Percentiles rank a stretch among this genome's conserved stretches.
These are phyloP conservation scores for Meloidogyne chitwoodi DNA, from an alignment of 1,140 invertebrate species.

Conservation along the genomic window DNA sequence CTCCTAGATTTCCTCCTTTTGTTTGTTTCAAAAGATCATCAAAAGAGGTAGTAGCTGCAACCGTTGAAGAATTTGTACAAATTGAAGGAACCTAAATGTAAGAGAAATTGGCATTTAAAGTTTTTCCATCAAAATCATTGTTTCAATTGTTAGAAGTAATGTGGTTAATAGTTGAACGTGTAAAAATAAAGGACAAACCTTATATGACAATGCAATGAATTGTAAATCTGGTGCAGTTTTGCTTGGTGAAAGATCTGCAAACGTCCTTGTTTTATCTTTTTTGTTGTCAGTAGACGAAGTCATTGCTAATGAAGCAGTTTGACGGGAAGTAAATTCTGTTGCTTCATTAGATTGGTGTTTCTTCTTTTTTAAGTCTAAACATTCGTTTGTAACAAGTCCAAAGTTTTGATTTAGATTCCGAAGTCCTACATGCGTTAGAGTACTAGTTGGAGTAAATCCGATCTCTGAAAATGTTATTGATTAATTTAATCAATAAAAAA, in stretches of 20 bases:
- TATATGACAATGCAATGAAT: constrained; percentile 51
- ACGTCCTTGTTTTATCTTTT: constrained; percentile 24
- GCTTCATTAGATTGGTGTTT: background rate
- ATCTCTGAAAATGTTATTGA: background rate
- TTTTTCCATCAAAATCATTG: too few species aligned
- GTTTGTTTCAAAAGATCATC: constrained; percentile 33
- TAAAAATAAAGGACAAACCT: too few species aligned
- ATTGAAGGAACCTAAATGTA: background rate
- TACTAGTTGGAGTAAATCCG: background rate
- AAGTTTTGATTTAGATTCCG: background rate
- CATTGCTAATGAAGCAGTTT: background rate
- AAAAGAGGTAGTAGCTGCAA: constrained; percentile 32
- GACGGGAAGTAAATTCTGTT: background rate
- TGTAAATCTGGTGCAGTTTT: constrained; percentile 51
- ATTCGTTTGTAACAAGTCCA: too few species aligned
- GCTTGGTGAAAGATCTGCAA: constrained; percentile 40
- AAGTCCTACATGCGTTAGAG: background rate
- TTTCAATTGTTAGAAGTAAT: too few species aligned
- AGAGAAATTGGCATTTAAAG: too few species aligned
- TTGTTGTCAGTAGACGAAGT: background rate
- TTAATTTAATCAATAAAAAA: too few species aligned
- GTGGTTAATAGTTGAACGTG: too few species aligned
- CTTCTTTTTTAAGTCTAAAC: background rate
- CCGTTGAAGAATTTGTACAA: constrained; percentile 37
- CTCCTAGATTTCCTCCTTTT: background rate